Base-by-base conservation (phyloP, 2,797 vertebrate genomes). In the Pangasius sanitwongsei region DNA sequence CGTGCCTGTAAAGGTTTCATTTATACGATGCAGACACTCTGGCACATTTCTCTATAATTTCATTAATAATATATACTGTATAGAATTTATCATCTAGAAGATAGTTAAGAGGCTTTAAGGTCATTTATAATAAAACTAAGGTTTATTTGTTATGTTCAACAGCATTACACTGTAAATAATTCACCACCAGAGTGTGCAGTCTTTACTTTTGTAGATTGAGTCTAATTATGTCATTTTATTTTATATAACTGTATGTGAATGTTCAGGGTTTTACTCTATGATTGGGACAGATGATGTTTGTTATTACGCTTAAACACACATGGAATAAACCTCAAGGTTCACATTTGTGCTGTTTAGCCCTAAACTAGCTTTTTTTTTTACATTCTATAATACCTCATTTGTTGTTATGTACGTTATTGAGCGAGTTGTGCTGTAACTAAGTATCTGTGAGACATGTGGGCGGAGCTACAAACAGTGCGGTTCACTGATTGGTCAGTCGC, bases 391-490 rank as follows among this genome's bases (percentile, higher is more conserved):
- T 65, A 28, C 28, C 11, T 65, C 63, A 4, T n/a, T 13, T 65
- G 63, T 65, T n/a, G 9, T 59, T 23, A 0, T 65, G 12, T 65
- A 11, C 7, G n/a, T 67, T 31, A 31, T 1, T 31, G n/a, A 67
- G n/a, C 4, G n/a, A 28, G 65, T 31, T 67, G n/a, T n/a, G 11
- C 63, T 63, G 25, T 34, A 16, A 34, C 4, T 15, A 18, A 18
- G 67, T 72, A 11, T 23, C 70, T 74, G 70, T 44, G 15, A 9
- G 70, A 74, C 2, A 4, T 74, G 70, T 74, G 70, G 70, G 70
- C 37, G 37, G 70, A 72, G 70, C 37, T 44, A 41, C 34, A 72
- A 94, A 31, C 65, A 31, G 65, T 69, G 13, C 65, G 2, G n/a
- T 16, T 69, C n/a, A 78, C 65, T 23, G 25, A 8, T 18, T 41